These are phyloP conservation scores for Danionella cerebrum DNA, from an alignment of 2,113 vertebrate species.

Conservation along the genomic window DNA sequence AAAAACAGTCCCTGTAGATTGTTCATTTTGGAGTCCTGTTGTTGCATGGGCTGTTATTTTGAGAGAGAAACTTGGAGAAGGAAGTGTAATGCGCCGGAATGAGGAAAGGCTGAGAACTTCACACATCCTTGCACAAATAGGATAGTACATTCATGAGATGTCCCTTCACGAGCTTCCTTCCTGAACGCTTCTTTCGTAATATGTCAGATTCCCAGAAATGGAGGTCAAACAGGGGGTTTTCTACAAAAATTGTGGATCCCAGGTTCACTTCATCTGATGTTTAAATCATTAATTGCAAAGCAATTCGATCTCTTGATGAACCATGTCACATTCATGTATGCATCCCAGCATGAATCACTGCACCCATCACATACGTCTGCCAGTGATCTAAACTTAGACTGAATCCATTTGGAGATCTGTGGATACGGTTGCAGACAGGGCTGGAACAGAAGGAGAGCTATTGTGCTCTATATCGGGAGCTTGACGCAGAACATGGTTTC, in stretches of 20 bases:
- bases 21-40: not conserved
- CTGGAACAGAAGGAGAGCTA: slow-evolving; percentile 4
- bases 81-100: slow-evolving; percentile 47
- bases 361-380: not conserved
- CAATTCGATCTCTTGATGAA: too few relatives aligned
- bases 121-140: slow-evolving; percentile 32
- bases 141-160: slow-evolving; percentile 43
- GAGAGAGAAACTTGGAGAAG: slow-evolving; percentile 27
- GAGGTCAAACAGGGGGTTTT: not conserved
- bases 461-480: slow-evolving; percentile 24
- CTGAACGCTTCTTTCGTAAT: slow-evolving; percentile 27
- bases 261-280: too few relatives aligned
- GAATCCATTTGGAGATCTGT: slow-evolving; percentile 32
- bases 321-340: not conserved
- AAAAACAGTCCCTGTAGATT: not conserved
- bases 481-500: slow-evolving; percentile 35
- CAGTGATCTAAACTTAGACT: slow-evolving; percentile 25
- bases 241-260: slow-evolving; percentile 2
- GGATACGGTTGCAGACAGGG: slow-evolving; percentile 4
- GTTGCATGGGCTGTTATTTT: not conserved
- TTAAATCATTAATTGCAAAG: not conserved
- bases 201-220: slow-evolving; percentile 29
- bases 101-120: slow-evolving; percentile 42
- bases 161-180: slow-evolving; percentile 42
- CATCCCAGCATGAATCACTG: not conserved